A percentile compares a stretch with the other conserved stretches of the same genome.
Conservation (phyloP, 2,888 invertebrate species). For the Cephonodes hylas region DNA sequence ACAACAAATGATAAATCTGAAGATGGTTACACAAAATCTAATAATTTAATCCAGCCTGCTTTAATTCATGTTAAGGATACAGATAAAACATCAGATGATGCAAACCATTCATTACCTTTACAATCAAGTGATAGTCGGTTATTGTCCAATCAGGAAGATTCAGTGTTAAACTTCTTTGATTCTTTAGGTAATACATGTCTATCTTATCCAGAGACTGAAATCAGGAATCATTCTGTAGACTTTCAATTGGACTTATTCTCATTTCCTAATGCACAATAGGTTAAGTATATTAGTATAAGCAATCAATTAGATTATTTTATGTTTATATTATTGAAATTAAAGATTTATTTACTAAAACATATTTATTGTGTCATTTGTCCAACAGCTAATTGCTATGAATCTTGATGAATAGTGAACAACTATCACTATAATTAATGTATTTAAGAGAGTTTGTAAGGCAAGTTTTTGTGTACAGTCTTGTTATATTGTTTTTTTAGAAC, state of each 20-base stretch:
- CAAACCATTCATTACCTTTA: slow-evolving; percentile 25
- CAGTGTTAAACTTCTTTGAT: slow-evolving; percentile 71
- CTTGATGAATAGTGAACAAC: neutral
- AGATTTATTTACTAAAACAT: slow-evolving; percentile 14
- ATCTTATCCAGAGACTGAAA: slow-evolving; percentile 66
- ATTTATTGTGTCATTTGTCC: neutral
- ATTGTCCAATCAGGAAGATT: slow-evolving; percentile 50
- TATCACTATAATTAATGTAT: neutral
- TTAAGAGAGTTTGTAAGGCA: neutral
- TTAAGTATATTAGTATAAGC: neutral
- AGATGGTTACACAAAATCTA: slow-evolving; percentile 56
- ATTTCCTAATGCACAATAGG: slow-evolving; percentile 55
- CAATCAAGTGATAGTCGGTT: slow-evolving; percentile 17
- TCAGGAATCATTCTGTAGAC: slow-evolving; percentile 65
- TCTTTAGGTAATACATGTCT: slow-evolving; percentile 63
- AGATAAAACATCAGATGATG: slow-evolving; percentile 23
- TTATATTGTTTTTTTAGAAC: neutral
- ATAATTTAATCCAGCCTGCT: slow-evolving; percentile 52
- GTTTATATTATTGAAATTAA: slow-evolving; percentile 22
- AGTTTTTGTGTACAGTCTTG: neutral
- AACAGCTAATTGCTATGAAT: neutral
- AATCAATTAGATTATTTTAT: slow-evolving; percentile 18
- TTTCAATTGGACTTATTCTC: slow-evolving; percentile 72
- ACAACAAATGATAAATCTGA: slow-evolving; percentile 54
- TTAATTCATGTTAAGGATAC: slow-evolving; percentile 52